phyloP scores from a whole-genome alignment of 2,888 invertebrate genomes.

The Troides aeacus region DNA sequence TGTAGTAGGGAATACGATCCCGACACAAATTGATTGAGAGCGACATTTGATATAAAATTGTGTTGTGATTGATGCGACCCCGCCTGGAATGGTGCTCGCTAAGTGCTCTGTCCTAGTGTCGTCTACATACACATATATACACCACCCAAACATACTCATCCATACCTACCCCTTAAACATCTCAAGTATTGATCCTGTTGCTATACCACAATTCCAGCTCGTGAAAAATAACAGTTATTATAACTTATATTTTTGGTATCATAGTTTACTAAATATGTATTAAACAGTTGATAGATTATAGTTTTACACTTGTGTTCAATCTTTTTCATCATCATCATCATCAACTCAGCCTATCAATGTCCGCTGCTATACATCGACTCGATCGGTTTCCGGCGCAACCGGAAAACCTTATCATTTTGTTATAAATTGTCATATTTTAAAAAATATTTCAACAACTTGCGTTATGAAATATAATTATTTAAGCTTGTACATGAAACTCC shows the following conservation, averaged over 20 bases:
- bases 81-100: conserved; percentile 66
- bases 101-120: conserved; percentile 75
- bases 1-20: conserved; percentile 71
- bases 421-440: neutral
- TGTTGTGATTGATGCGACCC: conserved; percentile 79
- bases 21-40: conserved; percentile 78
- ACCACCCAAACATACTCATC: conserved; percentile 41
- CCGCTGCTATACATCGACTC: too few species aligned
- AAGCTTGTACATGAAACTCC: neutral
- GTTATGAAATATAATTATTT: neutral
- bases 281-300: neutral
- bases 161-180: neutral
- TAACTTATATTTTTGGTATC: neutral
- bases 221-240: neutral
- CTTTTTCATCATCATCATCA: too few species aligned
- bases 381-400: too few species aligned
- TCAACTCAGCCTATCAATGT: too few species aligned
- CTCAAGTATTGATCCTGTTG: neutral
- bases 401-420: too few species aligned
- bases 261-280: neutral
- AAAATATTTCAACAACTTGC: neutral
- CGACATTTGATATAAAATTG: conserved; percentile 81
- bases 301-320: too few species aligned
- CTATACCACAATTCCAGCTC: neutral
- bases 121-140: conserved; percentile 31